Percentiles rank a stretch among this genome's conserved stretches.
Conservation (phyloP, 2,113 vertebrate species). For the Pterocles orientalis region DNA sequence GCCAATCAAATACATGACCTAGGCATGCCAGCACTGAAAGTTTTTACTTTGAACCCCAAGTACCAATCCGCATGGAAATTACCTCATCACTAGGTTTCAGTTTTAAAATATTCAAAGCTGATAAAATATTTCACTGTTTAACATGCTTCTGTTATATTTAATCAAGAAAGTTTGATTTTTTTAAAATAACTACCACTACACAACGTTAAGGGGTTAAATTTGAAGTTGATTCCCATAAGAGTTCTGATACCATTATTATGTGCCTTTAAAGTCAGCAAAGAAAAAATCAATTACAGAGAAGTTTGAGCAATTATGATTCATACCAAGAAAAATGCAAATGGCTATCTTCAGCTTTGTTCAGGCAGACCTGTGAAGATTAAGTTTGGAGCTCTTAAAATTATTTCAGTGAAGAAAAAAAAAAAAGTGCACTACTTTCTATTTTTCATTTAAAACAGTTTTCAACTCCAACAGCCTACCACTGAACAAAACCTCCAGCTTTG, state of each 20-base stretch:
- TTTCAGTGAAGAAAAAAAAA: background rate
- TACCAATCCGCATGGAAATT: background rate
- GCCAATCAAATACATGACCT: background rate
- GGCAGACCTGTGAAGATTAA: background rate
- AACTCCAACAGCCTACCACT: background rate
- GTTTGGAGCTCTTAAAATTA: background rate
- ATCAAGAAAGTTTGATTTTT: background rate
- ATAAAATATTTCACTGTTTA: background rate
- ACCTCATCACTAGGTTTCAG: background rate
- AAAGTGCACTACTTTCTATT: background rate
- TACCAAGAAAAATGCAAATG: background rate
- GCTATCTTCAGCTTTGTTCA: background rate
- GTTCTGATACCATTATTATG: background rate
- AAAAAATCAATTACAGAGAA: background rate
- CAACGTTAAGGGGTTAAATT: background rate
- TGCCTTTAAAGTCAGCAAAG: background rate
- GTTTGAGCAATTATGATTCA: background rate
- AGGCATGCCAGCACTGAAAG: background rate
- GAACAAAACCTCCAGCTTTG: background rate
- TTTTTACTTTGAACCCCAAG: background rate
- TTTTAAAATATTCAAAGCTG: background rate
- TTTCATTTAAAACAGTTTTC: background rate
- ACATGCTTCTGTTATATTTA: background rate
- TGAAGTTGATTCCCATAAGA: background rate
- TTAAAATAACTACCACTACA: background rate